A percentile compares a stretch with the other conserved stretches of the same genome.
Conservation (phyloP, 1,140 invertebrate species). For the Caenorhabditis inopinata region DNA sequence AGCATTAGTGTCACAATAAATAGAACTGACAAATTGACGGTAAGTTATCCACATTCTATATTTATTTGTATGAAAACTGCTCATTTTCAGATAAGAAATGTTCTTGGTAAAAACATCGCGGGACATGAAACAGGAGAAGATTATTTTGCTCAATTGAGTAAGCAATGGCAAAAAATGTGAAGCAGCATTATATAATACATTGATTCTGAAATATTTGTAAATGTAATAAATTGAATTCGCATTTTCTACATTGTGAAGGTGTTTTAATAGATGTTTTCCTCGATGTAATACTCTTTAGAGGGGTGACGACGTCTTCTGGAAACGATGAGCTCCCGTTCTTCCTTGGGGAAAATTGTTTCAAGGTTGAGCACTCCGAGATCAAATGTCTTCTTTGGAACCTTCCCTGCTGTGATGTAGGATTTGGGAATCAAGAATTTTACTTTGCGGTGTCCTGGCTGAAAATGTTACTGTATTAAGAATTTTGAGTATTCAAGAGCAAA, state of each 20-base stretch:
- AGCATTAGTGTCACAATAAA: not conserved
- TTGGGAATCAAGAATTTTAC: slow-evolving; percentile 45
- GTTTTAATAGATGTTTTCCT: no score
- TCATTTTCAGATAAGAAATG: slow-evolving; percentile 4
- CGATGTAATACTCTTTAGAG: not conserved
- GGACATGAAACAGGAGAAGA: not conserved
- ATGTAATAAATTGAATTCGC: no score
- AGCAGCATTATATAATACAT: no score
- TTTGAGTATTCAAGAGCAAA: no score
- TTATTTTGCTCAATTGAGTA: slow-evolving; percentile 1
- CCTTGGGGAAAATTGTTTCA: slow-evolving; percentile 48
- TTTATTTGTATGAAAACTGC: not conserved
- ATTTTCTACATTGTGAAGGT: no score
- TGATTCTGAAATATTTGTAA: no score
- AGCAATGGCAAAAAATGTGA: not conserved
- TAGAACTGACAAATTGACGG: not conserved
- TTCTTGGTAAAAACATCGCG: not conserved
- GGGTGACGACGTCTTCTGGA: slow-evolving; percentile 3
- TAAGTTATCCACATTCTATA: not conserved
- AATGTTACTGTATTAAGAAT: not conserved
- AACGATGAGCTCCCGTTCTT: slow-evolving; percentile 44
- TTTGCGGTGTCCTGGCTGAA: slow-evolving; percentile 52
- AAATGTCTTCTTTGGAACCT: slow-evolving; percentile 49
- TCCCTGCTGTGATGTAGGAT: slow-evolving; percentile 45
- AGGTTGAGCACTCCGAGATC: slow-evolving; percentile 54